Evolutionary conservation across 2,113 vertebrate species (phyloP).

Genomic region (Grantiella picta): DNA sequence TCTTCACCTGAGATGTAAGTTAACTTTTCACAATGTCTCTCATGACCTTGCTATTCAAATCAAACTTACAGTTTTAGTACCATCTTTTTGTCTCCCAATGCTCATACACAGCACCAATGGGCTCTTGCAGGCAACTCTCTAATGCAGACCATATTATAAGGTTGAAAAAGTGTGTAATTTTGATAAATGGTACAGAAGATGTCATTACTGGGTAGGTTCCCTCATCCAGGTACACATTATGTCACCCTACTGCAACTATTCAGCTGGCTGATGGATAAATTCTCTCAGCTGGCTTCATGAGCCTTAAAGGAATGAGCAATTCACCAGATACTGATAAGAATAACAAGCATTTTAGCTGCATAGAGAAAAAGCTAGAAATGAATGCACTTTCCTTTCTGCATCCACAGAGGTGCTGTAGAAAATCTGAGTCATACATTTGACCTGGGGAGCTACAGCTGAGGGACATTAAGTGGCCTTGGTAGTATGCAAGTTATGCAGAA

Average conservation of each 20-base stretch:
- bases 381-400: neutral
- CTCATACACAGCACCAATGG: neutral
- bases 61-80: neutral
- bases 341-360: neutral
- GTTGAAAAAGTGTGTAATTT: neutral
- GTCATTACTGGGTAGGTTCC: neutral
- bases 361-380: neutral
- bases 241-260: neutral
- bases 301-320: neutral
- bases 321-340: neutral
- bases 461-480: neutral
- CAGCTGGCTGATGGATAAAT: neutral
- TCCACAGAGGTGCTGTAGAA: neutral
- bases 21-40: neutral
- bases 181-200: neutral
- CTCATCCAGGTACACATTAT: neutral
- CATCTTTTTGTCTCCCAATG: neutral
- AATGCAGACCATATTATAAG: neutral
- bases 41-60: neutral
- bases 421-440: neutral
- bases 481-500: neutral
- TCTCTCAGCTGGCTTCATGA: neutral
- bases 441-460: neutral
- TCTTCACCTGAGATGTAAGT: neutral
- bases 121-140: neutral